Percentiles rank a stretch among this genome's conserved stretches.
Evolutionary conservation across 2,113 vertebrate genomes (phyloP).

Genomic region (Neofelis nebulosa): DNA sequence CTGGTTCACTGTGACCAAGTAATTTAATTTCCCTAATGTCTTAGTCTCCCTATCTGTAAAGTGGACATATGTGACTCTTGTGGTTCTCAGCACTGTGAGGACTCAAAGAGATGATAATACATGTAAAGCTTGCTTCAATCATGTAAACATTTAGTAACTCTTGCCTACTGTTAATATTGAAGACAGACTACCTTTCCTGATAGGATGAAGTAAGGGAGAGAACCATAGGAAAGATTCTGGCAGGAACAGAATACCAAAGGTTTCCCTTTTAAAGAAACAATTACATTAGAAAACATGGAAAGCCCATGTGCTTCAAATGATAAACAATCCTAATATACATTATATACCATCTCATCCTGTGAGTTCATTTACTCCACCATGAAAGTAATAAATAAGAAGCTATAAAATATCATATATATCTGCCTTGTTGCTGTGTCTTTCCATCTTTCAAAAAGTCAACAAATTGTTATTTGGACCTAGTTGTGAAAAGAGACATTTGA

Average conservation of each 20-base stretch:
- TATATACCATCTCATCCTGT: background rate
- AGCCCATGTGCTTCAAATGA: background rate
- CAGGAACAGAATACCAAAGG: background rate
- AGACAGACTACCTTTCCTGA: background rate
- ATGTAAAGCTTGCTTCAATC: background rate
- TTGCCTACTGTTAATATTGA: background rate
- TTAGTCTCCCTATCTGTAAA: background rate
- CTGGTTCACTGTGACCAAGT: background rate
- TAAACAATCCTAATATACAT: background rate
- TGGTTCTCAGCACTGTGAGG: background rate
- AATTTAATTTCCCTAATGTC: background rate
- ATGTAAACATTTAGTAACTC: background rate
- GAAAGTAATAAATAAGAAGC: background rate
- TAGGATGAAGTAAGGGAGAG: background rate
- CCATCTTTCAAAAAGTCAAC: constrained; percentile 11
- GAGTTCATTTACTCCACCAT: background rate
- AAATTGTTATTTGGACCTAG: background rate
- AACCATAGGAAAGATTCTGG: background rate
- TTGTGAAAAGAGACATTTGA: background rate
- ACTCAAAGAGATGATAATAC: background rate
- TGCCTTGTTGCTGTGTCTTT: background rate
- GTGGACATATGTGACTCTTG: background rate
- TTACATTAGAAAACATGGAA: background rate
- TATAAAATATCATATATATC: background rate
- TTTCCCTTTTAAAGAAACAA: background rate